Evolutionary conservation across 2,797 vertebrate species (phyloP).

Genomic region (Gobio occitaniae): DNA sequence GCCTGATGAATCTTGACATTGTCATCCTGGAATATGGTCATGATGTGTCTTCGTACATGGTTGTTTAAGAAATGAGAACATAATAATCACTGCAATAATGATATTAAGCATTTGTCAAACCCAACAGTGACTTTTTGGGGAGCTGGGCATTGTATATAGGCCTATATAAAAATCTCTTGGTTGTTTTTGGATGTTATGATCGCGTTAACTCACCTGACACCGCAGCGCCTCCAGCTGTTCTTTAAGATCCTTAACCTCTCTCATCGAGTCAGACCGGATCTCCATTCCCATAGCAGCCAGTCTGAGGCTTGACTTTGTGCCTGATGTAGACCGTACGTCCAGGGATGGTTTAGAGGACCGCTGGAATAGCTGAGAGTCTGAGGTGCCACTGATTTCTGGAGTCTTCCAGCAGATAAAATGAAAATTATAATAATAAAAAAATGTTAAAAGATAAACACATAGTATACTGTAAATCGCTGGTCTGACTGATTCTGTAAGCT

Average conservation of each 20-base stretch:
- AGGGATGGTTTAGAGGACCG: constrained; percentile 28
- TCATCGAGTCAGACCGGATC: constrained; percentile 52
- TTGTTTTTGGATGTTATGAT: not conserved
- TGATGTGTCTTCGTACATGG: too few relatives aligned
- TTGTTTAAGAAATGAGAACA: too few relatives aligned
- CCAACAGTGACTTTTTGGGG: too few relatives aligned
- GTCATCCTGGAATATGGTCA: too few relatives aligned
- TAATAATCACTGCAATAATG: too few relatives aligned
- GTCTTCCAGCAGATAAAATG: constrained; percentile 25
- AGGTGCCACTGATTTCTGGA: constrained; percentile 32
- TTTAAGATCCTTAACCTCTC: constrained; percentile 76
- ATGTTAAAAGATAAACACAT: not conserved
- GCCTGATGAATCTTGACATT: too few relatives aligned
- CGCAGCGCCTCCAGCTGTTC: constrained; percentile 78
- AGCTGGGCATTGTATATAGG: not conserved
- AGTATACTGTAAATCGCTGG: not conserved
- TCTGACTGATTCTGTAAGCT: constrained; percentile 12
- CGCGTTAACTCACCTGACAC: constrained; percentile 75
- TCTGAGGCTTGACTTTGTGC: constrained; percentile 38
- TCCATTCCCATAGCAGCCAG: constrained; percentile 20
- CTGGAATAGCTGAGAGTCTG: constrained; percentile 42
- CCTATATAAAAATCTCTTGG: not conserved
- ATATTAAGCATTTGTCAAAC: too few relatives aligned
- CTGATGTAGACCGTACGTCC: not conserved
- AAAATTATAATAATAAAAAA: not conserved